phyloP scores from a whole-genome alignment of 2,797 vertebrate genomes.

The Falco rusticolus region DNA sequence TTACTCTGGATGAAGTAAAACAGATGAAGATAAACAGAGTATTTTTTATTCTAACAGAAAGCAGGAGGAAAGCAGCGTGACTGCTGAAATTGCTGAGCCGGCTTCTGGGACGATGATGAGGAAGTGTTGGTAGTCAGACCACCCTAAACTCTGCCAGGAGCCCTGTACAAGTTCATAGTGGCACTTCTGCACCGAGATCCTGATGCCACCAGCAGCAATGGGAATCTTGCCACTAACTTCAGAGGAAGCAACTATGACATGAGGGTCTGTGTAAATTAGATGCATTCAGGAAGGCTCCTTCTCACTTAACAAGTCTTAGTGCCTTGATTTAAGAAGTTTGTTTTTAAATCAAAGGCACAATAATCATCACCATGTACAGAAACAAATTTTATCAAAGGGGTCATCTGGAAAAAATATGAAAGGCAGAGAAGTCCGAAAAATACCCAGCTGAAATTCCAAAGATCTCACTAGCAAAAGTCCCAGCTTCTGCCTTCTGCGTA shows the following conservation, averaged over 20 bases:
- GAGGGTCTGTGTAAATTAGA: background rate
- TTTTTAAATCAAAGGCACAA: background rate
- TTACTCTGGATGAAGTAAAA: background rate
- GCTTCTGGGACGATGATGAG: background rate
- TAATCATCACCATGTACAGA: background rate
- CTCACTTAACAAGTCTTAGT: background rate
- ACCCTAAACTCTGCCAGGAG: background rate
- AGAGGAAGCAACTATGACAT: background rate
- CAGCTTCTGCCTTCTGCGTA: background rate
- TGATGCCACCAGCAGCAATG: background rate
- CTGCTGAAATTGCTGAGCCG: background rate
- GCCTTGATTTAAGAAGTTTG: background rate
- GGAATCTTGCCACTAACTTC: background rate
- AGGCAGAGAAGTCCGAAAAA: background rate
- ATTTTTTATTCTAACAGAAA: background rate
- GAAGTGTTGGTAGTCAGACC: rapidly evolving
- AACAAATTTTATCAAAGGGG: background rate
- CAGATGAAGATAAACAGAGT: background rate
- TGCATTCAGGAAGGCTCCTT: background rate
- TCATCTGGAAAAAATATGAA: background rate
- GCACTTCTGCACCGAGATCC: background rate
- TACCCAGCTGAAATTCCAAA: background rate
- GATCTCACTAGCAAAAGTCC: background rate
- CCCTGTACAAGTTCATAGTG: background rate
- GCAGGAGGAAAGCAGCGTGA: background rate